These are phyloP conservation scores for Anthrax anthrax DNA, from an alignment of 2,888 invertebrate genomes.

Conservation along the genomic window DNA sequence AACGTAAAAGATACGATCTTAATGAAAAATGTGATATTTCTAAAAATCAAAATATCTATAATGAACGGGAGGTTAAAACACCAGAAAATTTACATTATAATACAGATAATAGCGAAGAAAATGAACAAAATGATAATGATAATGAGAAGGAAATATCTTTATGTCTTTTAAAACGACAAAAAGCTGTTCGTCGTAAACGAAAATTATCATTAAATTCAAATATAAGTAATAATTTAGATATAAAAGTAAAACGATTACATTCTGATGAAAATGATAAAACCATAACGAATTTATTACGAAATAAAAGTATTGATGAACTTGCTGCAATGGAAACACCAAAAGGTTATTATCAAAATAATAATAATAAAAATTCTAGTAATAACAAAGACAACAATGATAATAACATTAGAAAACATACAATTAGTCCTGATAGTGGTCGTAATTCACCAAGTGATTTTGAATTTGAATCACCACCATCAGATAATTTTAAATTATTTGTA, in stretches of 20 bases:
- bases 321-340: constrained; percentile 13
- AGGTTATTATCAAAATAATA: constrained; percentile 12
- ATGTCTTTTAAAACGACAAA: constrained; percentile 24
- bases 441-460: constrained; percentile 26
- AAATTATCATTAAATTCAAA: constrained; percentile 16
- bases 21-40: background rate
- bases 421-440: constrained; percentile 30
- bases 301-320: constrained; percentile 12
- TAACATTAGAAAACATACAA: too few relatives aligned
- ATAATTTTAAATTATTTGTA: constrained; percentile 1
- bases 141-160: constrained; percentile 6
- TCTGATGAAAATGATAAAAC: constrained; percentile 21
- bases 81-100: background rate
- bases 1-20: constrained; percentile 4
- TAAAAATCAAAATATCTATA: background rate
- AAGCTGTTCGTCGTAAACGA: constrained; percentile 27
- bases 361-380: too few relatives aligned
- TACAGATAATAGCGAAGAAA: background rate
- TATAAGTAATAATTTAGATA: constrained; percentile 13
- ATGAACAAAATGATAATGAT: background rate
- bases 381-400: too few relatives aligned
- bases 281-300: constrained; percentile 18
- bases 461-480: constrained; percentile 8
- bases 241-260: too few relatives aligned
- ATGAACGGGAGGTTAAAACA: constrained; percentile 5